These are phyloP conservation scores for Chymomyza procnemis DNA, from an alignment of 2,888 invertebrate genomes.

Conservation along the genomic window DNA sequence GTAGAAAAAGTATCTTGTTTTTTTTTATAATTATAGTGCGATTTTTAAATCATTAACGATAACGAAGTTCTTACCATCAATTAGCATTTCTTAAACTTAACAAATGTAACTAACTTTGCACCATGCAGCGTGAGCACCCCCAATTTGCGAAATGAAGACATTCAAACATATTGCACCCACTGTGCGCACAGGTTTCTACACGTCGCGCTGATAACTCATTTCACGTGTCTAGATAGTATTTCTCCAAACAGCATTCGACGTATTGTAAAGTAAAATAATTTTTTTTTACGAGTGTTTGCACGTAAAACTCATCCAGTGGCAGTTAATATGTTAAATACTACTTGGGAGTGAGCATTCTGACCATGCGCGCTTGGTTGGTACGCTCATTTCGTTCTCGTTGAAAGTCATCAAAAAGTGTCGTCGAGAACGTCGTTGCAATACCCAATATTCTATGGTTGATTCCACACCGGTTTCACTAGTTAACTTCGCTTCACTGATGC, in stretches of 20 bases:
- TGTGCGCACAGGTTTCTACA: constrained; percentile 32
- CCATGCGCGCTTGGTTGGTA: too few relatives aligned
- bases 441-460: constrained; percentile 69
- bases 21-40: too few relatives aligned
- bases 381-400: constrained; percentile 11
- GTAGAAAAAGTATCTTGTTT: too few relatives aligned
- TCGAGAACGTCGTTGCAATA: constrained; percentile 24
- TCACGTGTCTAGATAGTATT: constrained; percentile 71
- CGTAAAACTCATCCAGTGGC: constrained; percentile 2
- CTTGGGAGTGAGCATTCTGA: background rate
- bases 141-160: background rate
- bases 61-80: too few relatives aligned
- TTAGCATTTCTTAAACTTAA: too few relatives aligned
- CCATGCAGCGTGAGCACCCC: background rate
- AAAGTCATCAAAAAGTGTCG: constrained; percentile 61
- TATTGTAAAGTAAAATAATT: background rate
- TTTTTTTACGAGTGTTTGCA: constrained; percentile 2
- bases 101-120: too few relatives aligned
- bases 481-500: constrained; percentile 74
- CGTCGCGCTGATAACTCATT: constrained; percentile 64
- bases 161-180: constrained; percentile 20
- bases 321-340: background rate
- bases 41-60: too few relatives aligned
- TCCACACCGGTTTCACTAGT: constrained; percentile 71
- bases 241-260: constrained; percentile 16